Evolutionary conservation across 2,113 vertebrate genomes (phyloP), one percentile per base, ranked within the genome.

Genomic region (Speoplatyrhinus poulsoni): DNA sequence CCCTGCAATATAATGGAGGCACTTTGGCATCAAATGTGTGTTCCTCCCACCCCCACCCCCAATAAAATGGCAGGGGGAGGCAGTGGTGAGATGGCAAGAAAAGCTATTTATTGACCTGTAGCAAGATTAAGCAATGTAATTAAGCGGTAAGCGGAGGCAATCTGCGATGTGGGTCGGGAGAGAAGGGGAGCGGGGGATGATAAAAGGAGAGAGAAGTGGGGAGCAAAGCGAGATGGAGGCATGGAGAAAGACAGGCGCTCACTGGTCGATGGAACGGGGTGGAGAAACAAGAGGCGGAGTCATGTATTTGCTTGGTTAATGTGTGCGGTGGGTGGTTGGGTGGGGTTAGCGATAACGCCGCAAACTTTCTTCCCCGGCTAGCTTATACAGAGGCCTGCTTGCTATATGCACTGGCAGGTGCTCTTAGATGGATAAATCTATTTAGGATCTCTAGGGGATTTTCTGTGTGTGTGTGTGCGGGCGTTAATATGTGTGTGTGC

Each of bases 371-470:
- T 69, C 60, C 12, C 9, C 26, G 76, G 78, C 79, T 8, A 77
- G 79, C 80, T 86, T 85, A 76, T 69, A 0, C 12, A 69, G 62
- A 73, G 54, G 64, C 74, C 73, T 66, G 66, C 36, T 78, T 77
- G 74, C 63, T 85, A 62, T 74, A 60, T 76, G 75, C 71, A 69
- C 41, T 80, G 80, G 83, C 83, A 87, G 82, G 81, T 82, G 78
- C 70, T 80, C 46, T 47, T 67, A 82, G 80, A 80, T 6, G 13
- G 72, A 78, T 73, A 75, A 75, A 81, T 84, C 82, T 82, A 75
- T 76, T 84, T 76, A 67, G 33, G 67, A 66, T 77, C 84, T 82
- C 75, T 46, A 41, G 76, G 76, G 77, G 67, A 69, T 75, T 67
- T 60, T 73, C 13, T 66, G 57, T 26, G n/a, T 17, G 70, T 65